Evolutionary conservation across 2,797 vertebrate species (phyloP), one percentile per base, ranked within the genome.

Genomic region (Rachycentron canadum): DNA sequence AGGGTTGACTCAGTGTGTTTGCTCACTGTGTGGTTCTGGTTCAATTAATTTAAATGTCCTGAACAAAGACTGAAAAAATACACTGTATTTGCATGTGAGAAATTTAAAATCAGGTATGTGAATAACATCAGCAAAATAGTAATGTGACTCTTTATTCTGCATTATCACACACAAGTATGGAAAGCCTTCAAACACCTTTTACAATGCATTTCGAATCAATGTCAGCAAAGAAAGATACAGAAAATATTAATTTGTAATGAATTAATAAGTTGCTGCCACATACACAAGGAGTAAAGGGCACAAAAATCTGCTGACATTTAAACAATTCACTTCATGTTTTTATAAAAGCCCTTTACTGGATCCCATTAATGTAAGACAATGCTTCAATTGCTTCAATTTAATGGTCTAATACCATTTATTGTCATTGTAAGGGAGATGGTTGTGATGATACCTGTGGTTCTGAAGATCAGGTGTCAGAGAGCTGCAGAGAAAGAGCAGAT

Each of bases 1-100:
- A 40, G 41, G 32, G 53, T 17, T 58, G n/a, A 47, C 32, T 23
- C 32, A 49, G 40, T 8, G 13, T 58, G 53, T 74, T 49, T 65
- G 62, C 25, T 49, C 34, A 40, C 41, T 28, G 30, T 40, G 23
- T n/a, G 61, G 23, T 32, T 38, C n/a, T 21, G 1, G 16, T 7
- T 5, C 38, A 26, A 57, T 21, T 28, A 4, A 49, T 36, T 70
- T 26, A 41, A 71, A 62, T 23, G 36, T 11, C 1, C 11, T 6
- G 19, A 25, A 19, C 40, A 57, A 58, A 69, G 1, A 36, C 21
- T 16, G 10, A 49, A 34, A 56, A 47, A n/a, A n/a, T n/a, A 57
- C 23, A 52, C 12, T 26, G 7, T 12, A 10, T 23, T 41, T n/a
- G 32, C n/a, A 66, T 38, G 28, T 34, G 23, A 47, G 3, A 59